These are phyloP conservation scores for Nemapogon koenigi DNA, from an alignment of 2,888 invertebrate genomes.

Conservation along the genomic window DNA sequence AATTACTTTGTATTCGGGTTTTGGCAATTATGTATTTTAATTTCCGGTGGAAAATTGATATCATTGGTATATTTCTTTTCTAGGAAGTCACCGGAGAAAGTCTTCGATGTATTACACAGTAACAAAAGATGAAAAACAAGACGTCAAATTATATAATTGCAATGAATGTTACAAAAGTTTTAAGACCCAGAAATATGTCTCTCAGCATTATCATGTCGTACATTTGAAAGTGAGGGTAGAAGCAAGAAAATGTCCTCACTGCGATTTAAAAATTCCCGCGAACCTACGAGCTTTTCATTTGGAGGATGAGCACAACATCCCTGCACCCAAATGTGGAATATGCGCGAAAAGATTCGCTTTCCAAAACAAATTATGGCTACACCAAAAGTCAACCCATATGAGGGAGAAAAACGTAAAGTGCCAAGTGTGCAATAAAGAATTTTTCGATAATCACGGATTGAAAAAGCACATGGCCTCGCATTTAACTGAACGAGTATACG, in stretches of 20 bases:
- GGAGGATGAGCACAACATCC: slow-evolving; percentile 11
- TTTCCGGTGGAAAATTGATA: too few relatives aligned
- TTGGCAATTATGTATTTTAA: too few relatives aligned
- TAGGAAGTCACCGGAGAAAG: slow-evolving; percentile 18
- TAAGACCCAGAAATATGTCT: slow-evolving; percentile 20
- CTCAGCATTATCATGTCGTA: slow-evolving; percentile 12
- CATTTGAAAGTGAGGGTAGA: slow-evolving; percentile 16
- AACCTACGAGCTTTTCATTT: slow-evolving; percentile 29
- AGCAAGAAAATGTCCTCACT: slow-evolving; percentile 29
- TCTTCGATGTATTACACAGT: slow-evolving; percentile 22
- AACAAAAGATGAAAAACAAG: slow-evolving; percentile 15
- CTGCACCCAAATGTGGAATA: slow-evolving; percentile 11
- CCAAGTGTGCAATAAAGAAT: slow-evolving; percentile 18
- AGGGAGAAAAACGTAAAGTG: slow-evolving; percentile 13
- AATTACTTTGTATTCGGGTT: too few relatives aligned
- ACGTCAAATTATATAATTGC: slow-evolving; percentile 18
- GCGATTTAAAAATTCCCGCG: slow-evolving; percentile 26
- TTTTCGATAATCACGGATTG: slow-evolving; percentile 13
- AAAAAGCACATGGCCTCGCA: slow-evolving; percentile 22
- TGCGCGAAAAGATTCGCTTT: slow-evolving; percentile 14
- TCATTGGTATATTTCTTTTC: too few relatives aligned
- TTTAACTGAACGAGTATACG: slow-evolving; percentile 21
- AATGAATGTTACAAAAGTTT: slow-evolving; percentile 26
- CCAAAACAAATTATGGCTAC: slow-evolving; percentile 8
- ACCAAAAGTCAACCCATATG: slow-evolving; percentile 13